Percentiles rank a stretch among this genome's conserved stretches.
Evolutionary conservation across 2,797 vertebrate species (phyloP).

Genomic region (Tenualosa thibaudeaui): DNA sequence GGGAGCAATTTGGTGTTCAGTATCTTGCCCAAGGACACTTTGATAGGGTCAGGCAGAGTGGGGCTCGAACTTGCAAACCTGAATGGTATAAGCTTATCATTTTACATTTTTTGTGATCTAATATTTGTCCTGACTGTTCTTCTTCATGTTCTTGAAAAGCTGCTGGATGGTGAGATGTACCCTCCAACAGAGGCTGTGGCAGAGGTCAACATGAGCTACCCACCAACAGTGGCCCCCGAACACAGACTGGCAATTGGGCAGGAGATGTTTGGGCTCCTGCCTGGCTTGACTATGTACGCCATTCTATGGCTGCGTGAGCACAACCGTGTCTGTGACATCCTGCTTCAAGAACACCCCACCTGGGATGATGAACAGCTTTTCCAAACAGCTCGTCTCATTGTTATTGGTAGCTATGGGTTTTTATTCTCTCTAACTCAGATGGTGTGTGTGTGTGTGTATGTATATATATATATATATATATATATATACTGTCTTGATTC

Average conservation of each 20-base stretch:
- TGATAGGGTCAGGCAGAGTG: no score
- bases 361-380: slow-evolving; percentile 96
- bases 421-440: neutral
- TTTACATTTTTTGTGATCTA: neutral
- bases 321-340: slow-evolving; percentile 90
- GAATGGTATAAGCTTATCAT: no score
- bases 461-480: no score
- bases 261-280: slow-evolving; percentile 88
- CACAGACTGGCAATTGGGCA: slow-evolving; percentile 84
- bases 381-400: slow-evolving; percentile 89
- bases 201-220: slow-evolving; percentile 86
- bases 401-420: slow-evolving; percentile 80
- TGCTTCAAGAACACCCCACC: slow-evolving; percentile 85
- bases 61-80: no score
- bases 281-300: slow-evolving; percentile 84
- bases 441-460: no score
- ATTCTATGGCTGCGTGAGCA: slow-evolving; percentile 95
- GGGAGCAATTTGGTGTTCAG: no score
- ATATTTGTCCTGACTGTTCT: neutral
- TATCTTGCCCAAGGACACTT: no score
- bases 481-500: no score
- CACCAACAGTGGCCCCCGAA: slow-evolving; percentile 54
- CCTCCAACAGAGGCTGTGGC: slow-evolving; percentile 77
- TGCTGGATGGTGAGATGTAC: slow-evolving; percentile 84
- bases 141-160: slow-evolving; percentile 60